A percentile compares a stretch with the other conserved stretches of the same genome.
Evolutionary conservation across 2,113 vertebrate species (phyloP).

Genomic region (Tragulus kanchil): DNA sequence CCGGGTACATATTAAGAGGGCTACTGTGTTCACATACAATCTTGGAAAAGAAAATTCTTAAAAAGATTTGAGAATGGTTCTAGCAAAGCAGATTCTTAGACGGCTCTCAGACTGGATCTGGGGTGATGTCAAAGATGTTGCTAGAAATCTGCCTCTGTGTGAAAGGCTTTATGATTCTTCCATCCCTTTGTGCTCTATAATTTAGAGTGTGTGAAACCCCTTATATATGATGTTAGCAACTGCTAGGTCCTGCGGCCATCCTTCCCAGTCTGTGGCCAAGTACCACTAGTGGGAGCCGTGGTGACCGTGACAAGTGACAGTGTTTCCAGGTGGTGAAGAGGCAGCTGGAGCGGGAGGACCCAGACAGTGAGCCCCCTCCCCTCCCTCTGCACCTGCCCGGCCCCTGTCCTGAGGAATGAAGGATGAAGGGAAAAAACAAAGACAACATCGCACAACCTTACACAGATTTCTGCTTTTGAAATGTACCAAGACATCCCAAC

Average conservation of each 20-base stretch:
- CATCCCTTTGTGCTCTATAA: slow-evolving; percentile 52
- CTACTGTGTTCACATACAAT: not conserved
- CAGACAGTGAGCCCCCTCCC: not conserved
- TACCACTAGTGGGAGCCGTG: not conserved
- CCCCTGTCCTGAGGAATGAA: not conserved
- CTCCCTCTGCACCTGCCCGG: not conserved
- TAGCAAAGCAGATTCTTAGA: not conserved
- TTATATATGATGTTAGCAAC: not conserved
- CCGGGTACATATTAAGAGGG: not conserved
- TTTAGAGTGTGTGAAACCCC: not conserved
- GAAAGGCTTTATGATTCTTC: not conserved
- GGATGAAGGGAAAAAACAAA: not conserved
- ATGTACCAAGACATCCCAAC: slow-evolving; percentile 27
- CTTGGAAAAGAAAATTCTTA: not conserved
- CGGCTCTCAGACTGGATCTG: not conserved
- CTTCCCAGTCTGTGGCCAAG: not conserved
- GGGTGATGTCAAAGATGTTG: not conserved
- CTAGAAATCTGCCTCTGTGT: not conserved
- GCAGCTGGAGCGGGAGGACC: not conserved
- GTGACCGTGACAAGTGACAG: not conserved
- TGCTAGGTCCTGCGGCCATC: slow-evolving; percentile 8
- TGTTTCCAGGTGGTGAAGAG: not conserved
- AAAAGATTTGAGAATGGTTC: not conserved
- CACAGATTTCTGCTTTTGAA: slow-evolving; percentile 54
- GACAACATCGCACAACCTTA: not conserved